Conservation (phyloP, 1,140 invertebrate species). For the Patella vulgata region DNA sequence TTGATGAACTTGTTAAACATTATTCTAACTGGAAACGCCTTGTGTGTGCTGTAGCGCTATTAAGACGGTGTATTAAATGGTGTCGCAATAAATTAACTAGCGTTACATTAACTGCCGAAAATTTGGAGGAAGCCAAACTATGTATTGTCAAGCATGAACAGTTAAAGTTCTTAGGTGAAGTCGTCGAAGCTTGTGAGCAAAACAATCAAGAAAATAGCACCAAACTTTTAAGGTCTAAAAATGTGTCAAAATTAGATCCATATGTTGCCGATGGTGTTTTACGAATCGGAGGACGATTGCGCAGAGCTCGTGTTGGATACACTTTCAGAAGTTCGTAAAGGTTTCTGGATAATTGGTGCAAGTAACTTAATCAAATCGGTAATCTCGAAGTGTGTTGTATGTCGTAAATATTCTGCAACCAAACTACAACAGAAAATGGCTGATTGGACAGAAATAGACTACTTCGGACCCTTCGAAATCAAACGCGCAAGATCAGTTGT, state of each 20-base stretch:
- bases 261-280: slow-evolving; percentile 19
- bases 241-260: slow-evolving; percentile 19
- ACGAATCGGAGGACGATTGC: slow-evolving; percentile 24
- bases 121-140: slow-evolving; percentile 3
- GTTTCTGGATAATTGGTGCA: slow-evolving; percentile 18
- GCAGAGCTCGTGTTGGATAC: slow-evolving; percentile 2
- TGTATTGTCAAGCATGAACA: slow-evolving; percentile 13
- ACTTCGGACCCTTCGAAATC: slow-evolving; percentile 46
- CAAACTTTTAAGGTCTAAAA: slow-evolving; percentile 2
- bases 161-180: background rate
- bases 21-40: slow-evolving; percentile 17
- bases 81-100: background rate
- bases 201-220: slow-evolving; percentile 5
- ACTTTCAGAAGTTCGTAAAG: slow-evolving; percentile 1
- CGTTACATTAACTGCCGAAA: background rate
- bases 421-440: slow-evolving; percentile 29
- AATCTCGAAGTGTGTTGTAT: slow-evolving; percentile 10
- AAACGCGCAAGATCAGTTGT: slow-evolving; percentile 16
- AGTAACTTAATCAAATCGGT: slow-evolving; percentile 1
- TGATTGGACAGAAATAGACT: slow-evolving; percentile 43
- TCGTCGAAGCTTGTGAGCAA: slow-evolving; percentile 8
- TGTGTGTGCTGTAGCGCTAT: slow-evolving; percentile 4
- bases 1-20: slow-evolving; percentile 12
- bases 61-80: background rate
- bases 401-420: background rate